Evolutionary conservation across 2,888 invertebrate genomes (phyloP), one percentile per base, ranked within the genome.

Genomic region (Xestobium rufovillosum): DNA sequence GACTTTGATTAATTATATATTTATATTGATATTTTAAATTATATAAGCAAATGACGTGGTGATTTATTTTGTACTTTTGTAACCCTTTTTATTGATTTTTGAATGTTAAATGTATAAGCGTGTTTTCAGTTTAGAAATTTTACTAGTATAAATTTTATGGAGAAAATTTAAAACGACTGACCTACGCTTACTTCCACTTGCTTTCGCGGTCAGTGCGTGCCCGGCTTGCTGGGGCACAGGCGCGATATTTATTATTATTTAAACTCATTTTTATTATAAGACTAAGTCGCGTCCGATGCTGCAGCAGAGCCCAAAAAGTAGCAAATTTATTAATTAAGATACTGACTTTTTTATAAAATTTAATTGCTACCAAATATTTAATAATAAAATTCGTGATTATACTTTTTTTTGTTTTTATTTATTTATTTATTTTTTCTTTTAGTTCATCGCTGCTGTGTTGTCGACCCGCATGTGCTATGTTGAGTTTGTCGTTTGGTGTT

Each of bases 361-460:
- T 60, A 61, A 64, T 63, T 66, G 62, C 65, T 66, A 68, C 68
- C 68, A 68, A 68, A 68, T 67, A 67, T 64, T 57, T 19, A 6
- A 58, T 64, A 66, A 66, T 66, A 66, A 67, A 66, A 59, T 66
- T 63, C 63, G 60, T 66, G 63, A 65, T 65, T 65, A 64, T 61
- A 65, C 60, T 51, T 55, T 63, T 57, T 55, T 49, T 55, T 54
- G 50, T 56, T 57, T 59, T 59, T 52, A 53, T 58, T 57, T 57
- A 53, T 57, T 54, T 56, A 52, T 49, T 48, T 52, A 43, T 44
- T 52, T 53, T 47, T 51, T 45, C 39, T 45, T 48, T 49, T 45
- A 15, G 2, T 39, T 42, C 11, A 23, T 12, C 26, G 29, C 16
- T 26, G 30, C 36, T 34, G 31, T 31, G 33, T 25, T 25, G 15